Evolutionary conservation across 2,888 invertebrate genomes (phyloP).

Genomic region (Poecilobothrus nobilitatus): DNA sequence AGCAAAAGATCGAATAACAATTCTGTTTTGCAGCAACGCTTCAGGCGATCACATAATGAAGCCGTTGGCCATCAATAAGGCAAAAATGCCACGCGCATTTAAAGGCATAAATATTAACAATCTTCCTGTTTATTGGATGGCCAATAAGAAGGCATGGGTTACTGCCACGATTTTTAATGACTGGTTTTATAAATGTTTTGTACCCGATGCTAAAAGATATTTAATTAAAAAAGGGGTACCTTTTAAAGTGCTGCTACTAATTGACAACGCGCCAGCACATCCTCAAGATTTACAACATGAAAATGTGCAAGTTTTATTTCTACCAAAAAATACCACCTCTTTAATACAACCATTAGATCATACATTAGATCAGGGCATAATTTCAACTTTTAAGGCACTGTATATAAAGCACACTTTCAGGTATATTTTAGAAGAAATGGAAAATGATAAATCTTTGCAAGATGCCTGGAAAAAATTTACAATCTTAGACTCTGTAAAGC

Average conservation of each 20-base stretch:
- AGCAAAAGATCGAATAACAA: conserved; percentile 26
- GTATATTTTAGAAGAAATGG: conserved; percentile 23
- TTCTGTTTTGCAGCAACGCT: conserved; percentile 29
- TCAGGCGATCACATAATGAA: conserved; percentile 28
- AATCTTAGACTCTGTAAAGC: conserved; percentile 23
- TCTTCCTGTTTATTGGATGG: conserved; percentile 27
- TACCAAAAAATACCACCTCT: conserved; percentile 27
- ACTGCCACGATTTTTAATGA: conserved; percentile 21
- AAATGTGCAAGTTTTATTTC: conserved; percentile 22
- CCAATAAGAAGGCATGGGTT: conserved; percentile 26
- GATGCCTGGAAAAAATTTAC: conserved; percentile 15
- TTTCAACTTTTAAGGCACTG: conserved; percentile 11
- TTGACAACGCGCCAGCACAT: conserved; percentile 25
- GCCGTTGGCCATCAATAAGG: conserved; percentile 27
- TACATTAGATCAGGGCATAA: conserved; percentile 13
- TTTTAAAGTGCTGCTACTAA: conserved; percentile 20
- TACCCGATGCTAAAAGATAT: conserved; percentile 20
- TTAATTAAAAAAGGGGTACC: conserved; percentile 14
- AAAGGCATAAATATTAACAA: conserved; percentile 24
- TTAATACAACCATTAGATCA: conserved; percentile 24
- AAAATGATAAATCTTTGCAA: conserved; percentile 7
- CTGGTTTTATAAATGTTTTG: conserved; percentile 22
- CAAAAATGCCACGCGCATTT: conserved; percentile 26
- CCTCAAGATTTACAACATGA: conserved; percentile 20
- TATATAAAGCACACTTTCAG: conserved; percentile 21